Evolutionary conservation across 2,888 invertebrate species (phyloP), one percentile per base, ranked within the genome.

Genomic region (Leptura quadrifasciata): DNA sequence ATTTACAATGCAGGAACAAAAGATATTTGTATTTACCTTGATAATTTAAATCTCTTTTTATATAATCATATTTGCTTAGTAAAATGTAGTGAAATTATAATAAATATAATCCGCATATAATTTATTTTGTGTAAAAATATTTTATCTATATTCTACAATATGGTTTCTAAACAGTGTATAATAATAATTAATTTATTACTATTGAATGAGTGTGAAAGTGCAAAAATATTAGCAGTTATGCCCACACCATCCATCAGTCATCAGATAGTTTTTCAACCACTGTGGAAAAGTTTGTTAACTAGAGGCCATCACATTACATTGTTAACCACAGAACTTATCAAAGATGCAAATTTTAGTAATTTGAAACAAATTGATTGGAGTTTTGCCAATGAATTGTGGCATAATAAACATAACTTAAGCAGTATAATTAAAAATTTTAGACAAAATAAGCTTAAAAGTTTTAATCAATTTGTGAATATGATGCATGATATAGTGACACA

Each of bases 221-320:
- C 80, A 27, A 79, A 68, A 63, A 81, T 81, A 54, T 57, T 81
- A 35, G 79, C 76, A 21, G 47, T 75, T 17, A 74, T 80, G 24
- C 65, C 69, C 24, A 76, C 75, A 6, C 79, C 82, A 17, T 79
- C 82, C n/a, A 81, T 76, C 35, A 82, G 82, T 57, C 82, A 82
- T 47, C 82, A 82, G 75, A 55, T 80, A 54, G 79, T 78, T 3
- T 82, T 80, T 57, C 74, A 79, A 54, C 78, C 79, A 0, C 67
- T 82, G 47, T 82, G 82, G 82, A 70, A 78, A 58, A 76, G 75
- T 47, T 72, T 82, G 4, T 74, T 79, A 0, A 35, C 63, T 20
- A 72, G 78, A 54, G 82, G 82, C 1, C 81, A 81, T 31, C 75
- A 81, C 61, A 64, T 81, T 21, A 76, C 78, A 0, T 24, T 81